These are phyloP conservation scores for Gambusia holbrooki DNA, from an alignment of 2,113 vertebrate species.

Conservation along the genomic window DNA sequence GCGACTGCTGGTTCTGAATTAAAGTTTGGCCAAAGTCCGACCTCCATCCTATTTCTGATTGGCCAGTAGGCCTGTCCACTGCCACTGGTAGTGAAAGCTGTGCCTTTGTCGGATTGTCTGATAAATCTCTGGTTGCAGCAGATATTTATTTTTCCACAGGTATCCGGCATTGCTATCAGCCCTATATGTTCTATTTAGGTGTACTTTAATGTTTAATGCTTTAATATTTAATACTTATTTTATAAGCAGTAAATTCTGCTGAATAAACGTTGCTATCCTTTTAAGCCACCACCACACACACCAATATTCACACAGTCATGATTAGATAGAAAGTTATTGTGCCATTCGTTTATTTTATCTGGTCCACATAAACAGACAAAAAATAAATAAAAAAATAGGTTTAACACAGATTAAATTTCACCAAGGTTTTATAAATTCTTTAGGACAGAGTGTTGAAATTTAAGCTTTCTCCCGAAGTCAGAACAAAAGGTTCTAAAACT, in stretches of 20 bases:
- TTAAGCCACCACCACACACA: background rate
- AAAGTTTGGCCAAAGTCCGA: too few species aligned
- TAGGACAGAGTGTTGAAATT: background rate
- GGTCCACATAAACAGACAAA: background rate
- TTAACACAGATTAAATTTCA: background rate
- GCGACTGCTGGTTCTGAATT: too few species aligned
- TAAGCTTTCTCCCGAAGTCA: constrained; percentile 13
- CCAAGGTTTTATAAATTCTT: background rate
- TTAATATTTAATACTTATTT: background rate
- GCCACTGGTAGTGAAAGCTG: too few species aligned
- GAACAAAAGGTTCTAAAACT: constrained; percentile 44
- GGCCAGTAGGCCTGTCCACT: too few species aligned
- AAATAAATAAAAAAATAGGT: background rate
- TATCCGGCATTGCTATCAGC: too few species aligned
- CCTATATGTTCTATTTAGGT: background rate
- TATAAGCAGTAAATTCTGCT: background rate
- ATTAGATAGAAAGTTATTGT: background rate
- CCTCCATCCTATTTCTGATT: too few species aligned
- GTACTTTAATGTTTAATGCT: background rate
- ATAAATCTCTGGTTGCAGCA: too few species aligned
- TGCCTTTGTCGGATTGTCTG: too few species aligned
- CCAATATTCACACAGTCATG: background rate
- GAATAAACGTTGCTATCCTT: background rate
- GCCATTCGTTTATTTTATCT: background rate
- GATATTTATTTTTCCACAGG: too few species aligned